Base-by-base conservation (phyloP, 2,113 vertebrate genomes). In the Pangasianodon gigas region DNA sequence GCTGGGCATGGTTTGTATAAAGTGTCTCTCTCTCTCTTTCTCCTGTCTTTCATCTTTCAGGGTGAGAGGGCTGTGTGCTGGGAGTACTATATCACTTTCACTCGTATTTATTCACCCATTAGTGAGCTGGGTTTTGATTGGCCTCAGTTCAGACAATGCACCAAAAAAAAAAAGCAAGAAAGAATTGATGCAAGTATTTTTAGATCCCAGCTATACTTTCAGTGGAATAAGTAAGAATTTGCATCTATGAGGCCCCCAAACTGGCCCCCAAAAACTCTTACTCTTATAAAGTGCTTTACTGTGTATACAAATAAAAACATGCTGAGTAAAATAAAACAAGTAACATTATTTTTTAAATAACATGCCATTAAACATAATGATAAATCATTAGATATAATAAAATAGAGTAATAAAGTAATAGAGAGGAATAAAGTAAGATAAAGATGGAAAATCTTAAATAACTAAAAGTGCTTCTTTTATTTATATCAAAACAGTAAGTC, bases 1-100 rank as follows among this genome's bases (percentile, higher is more conserved):
- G 54, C 67, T 32, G 65, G 67, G 24, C 81, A 75, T 84, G 67
- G 65, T 84, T 89, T 84, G 51, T 84, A 83, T 89, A 84, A 54
- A 74, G 69, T 2, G 46, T 46, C 67, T 77, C 56, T 86, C 82
- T 18, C 58, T 37, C 37, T 37, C 37, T n/a, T n/a, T n/a, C 41
- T 65, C 54, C 86, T 58, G 69, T 60, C 86, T 77, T 87, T 79
- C 41, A 75, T 87, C 71, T 56, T 79, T n/a, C 54, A 32, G 65
- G 67, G 88, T 89, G 62, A 84, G 32, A 84, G 65, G 62, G 67
- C 41, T 9, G 16, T 69, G 67, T 46, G 41, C 62, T 44, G 52
- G 54, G 81, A 89, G 67, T 54, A 32, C 62, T 18, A 14, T 84
- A 46, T 60, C 52, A 69, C 54, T 14, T 75, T 56, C 51, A 52